These are phyloP conservation scores for Myotis pilosus DNA, from an alignment of 2,797 vertebrate genomes.

Conservation along the genomic window DNA sequence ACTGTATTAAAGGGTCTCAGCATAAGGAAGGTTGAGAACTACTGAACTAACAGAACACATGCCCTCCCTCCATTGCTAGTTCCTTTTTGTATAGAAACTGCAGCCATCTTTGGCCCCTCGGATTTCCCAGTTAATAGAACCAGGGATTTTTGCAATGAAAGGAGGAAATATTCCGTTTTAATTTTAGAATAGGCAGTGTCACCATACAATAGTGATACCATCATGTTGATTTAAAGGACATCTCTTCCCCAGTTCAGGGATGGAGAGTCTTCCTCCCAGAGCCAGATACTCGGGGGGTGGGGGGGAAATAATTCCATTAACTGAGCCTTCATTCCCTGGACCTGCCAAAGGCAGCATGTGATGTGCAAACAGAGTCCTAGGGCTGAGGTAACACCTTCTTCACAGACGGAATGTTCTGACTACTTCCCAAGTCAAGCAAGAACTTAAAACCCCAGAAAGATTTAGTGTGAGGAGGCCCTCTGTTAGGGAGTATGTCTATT, in stretches of 20 bases:
- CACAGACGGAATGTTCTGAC: neutral
- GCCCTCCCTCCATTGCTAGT: neutral
- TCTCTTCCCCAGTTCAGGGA: neutral
- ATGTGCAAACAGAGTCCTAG: neutral
- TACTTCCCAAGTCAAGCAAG: neutral
- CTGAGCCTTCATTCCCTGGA: neutral
- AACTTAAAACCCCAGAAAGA: rapidly evolving
- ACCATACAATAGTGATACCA: neutral
- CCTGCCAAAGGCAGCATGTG: neutral
- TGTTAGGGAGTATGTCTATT: constrained; percentile 53
- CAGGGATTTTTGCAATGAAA: neutral
- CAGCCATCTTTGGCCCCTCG: neutral
- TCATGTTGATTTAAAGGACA: neutral
- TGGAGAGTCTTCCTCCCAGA: neutral
- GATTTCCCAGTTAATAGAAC: neutral
- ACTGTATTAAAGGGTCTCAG: too few species aligned
- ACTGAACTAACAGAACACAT: neutral
- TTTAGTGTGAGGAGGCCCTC: constrained; percentile 71
- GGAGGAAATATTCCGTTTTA: neutral
- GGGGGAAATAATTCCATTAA: neutral
- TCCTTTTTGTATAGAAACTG: neutral
- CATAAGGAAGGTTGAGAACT: too few species aligned
- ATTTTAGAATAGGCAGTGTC: neutral
- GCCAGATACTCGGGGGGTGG: neutral
- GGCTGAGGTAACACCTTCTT: neutral